Evolutionary conservation across 2,113 vertebrate species (phyloP).

Genomic region (Oenanthe melanoleuca): DNA sequence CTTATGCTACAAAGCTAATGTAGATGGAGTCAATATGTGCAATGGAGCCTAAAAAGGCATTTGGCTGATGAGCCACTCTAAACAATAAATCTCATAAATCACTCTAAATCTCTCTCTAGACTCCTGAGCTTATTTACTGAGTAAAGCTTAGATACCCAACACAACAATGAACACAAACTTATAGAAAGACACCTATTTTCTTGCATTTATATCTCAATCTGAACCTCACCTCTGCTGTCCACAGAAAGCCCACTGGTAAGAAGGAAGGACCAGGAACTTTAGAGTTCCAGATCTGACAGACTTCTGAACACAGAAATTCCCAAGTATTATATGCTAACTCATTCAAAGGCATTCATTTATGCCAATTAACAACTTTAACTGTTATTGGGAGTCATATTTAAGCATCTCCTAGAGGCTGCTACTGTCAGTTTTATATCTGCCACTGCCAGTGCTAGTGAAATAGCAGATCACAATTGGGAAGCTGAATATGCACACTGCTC

Average conservation of each 20-base stretch:
- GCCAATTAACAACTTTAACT: neutral
- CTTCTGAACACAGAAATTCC: neutral
- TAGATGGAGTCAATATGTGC: neutral
- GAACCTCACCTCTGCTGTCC: neutral
- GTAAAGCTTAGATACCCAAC: neutral
- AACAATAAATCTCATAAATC: neutral
- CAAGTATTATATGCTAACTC: neutral
- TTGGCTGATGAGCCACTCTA: neutral
- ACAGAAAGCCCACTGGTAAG: neutral
- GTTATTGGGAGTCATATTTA: neutral
- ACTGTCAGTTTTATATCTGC: neutral
- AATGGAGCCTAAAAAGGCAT: neutral
- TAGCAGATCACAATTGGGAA: neutral
- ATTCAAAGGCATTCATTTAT: neutral
- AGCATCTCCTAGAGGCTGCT: neutral
- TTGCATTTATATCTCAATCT: neutral
- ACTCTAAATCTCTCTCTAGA: neutral
- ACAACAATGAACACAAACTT: neutral
- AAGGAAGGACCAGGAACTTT: neutral
- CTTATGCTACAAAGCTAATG: neutral
- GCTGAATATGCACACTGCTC: neutral
- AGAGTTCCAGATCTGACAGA: neutral
- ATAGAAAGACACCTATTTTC: neutral
- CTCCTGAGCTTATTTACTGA: neutral
- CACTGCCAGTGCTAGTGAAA: neutral